Conservation (phyloP, 2,888 invertebrate genomes). For the Vanessa cardui region DNA sequence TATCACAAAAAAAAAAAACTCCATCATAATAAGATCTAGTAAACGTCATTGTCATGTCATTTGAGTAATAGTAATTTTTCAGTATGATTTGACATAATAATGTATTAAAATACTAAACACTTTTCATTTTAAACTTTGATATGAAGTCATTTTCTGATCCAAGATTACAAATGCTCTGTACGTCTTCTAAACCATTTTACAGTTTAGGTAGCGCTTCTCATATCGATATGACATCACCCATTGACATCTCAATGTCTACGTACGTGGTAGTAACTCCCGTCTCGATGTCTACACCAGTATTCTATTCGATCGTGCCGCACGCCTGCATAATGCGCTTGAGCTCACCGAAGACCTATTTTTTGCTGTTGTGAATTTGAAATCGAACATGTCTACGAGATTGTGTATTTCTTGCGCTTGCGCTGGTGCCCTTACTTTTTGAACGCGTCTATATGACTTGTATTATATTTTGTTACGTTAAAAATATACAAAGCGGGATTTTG, state of each 20-base stretch:
- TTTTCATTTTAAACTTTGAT: no score
- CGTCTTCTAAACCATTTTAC: not conserved
- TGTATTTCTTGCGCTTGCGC: conserved; percentile 60
- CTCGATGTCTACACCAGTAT: conserved; percentile 42
- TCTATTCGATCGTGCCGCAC: conserved; percentile 71
- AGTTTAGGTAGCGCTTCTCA: conserved; percentile 24
- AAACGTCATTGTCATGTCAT: no score
- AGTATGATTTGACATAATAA: no score
- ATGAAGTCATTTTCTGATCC: no score
- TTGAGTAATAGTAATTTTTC: no score
- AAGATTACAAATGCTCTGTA: not conserved
- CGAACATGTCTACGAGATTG: conserved; percentile 74
- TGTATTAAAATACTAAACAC: no score
- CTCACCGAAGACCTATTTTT: conserved; percentile 75
- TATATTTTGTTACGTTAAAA: not conserved
- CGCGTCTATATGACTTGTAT: not conserved
- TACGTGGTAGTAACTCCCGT: conserved; percentile 31
- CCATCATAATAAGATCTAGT: no score
- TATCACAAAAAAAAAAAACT: no score
- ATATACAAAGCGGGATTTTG: not conserved
- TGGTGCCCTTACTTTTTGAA: conserved; percentile 16
- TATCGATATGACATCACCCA: conserved; percentile 30
- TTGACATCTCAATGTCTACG: conserved; percentile 42
- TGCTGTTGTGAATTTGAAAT: conserved; percentile 77
- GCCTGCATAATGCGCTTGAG: conserved; percentile 74